A percentile compares a stretch with the other conserved stretches of the same genome.
Conservation (phyloP, 2,797 vertebrate species). For the Allobates femoralis region DNA sequence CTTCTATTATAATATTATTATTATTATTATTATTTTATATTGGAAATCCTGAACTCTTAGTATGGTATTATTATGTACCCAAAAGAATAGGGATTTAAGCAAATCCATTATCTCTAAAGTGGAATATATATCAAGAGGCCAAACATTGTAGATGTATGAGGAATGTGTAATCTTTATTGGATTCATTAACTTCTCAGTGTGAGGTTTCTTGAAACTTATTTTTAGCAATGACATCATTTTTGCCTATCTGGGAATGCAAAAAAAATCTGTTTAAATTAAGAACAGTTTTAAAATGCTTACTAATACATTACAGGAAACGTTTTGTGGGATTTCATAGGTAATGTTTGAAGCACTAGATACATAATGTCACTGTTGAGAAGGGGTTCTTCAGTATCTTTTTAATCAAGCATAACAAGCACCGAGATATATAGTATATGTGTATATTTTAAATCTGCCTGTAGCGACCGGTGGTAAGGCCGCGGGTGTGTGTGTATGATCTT, state of each 20-base stretch:
- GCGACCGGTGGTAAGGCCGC: too few species aligned
- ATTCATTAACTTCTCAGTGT: slow-evolving; percentile 45
- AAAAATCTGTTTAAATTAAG: slow-evolving; percentile 4
- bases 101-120: neutral
- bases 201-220: slow-evolving; percentile 40
- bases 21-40: slow-evolving; percentile 12
- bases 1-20: too few species aligned
- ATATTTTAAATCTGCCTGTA: too few species aligned
- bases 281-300: neutral
- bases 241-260: neutral
- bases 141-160: slow-evolving; percentile 33
- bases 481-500: too few species aligned
- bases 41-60: neutral
- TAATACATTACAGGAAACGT: neutral
- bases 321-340: neutral
- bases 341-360: neutral
- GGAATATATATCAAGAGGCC: neutral
- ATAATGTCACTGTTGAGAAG: neutral
- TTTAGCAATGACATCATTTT: slow-evolving; percentile 35
- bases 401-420: too few species aligned
- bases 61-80: neutral
- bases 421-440: too few species aligned
- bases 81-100: neutral
- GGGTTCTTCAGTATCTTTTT: too few species aligned
- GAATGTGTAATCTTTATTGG: slow-evolving; percentile 49